phyloP scores from a whole-genome alignment of 2,888 invertebrate species.

The Pseudococcus longispinus region DNA sequence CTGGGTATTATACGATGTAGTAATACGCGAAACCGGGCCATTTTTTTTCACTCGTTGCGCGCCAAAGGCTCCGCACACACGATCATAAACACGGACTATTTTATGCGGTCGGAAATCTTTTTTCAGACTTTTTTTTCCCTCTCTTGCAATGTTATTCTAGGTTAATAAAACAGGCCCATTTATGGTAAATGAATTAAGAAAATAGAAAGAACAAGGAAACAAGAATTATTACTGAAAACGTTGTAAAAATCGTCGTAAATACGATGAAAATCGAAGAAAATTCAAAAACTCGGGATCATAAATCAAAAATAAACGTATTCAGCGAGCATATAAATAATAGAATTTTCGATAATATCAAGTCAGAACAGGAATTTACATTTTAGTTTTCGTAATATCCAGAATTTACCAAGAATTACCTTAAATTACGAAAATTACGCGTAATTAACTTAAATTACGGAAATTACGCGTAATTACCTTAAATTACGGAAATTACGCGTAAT shows the following conservation, averaged over 20 bases:
- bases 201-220: neutral
- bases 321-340: too few relatives aligned
- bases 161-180: neutral
- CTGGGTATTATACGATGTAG: neutral
- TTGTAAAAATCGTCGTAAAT: neutral
- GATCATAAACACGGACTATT: neutral
- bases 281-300: too few relatives aligned
- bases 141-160: neutral
- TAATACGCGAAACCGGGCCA: neutral
- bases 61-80: neutral
- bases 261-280: too few relatives aligned
- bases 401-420: too few relatives aligned
- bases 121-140: neutral
- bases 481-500: too few relatives aligned
- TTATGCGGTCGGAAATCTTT: neutral
- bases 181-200: neutral
- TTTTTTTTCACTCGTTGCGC: constrained; percentile 16
- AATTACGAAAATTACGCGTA: too few relatives aligned
- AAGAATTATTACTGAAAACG: neutral
- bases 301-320: too few relatives aligned
- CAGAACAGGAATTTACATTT: too few relatives aligned
- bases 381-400: too few relatives aligned
- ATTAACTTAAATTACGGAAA: too few relatives aligned
- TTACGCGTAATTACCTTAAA: too few relatives aligned
- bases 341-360: too few relatives aligned